Percentiles rank a stretch among this genome's conserved stretches.
Evolutionary conservation across 2,797 vertebrate species (phyloP).

Genomic region (Parauchenoglanis ngamensis): DNA sequence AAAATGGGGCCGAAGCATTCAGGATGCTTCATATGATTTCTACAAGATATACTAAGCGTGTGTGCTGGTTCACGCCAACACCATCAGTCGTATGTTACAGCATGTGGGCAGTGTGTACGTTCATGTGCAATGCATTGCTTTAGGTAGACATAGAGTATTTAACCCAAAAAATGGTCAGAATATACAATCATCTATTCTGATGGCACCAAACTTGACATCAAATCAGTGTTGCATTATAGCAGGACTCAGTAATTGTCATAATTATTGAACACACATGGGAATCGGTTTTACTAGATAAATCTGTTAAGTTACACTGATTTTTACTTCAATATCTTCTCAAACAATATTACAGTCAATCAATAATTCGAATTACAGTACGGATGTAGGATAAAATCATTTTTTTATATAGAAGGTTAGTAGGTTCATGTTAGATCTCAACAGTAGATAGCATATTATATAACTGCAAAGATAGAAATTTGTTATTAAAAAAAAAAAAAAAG

Average conservation of each 20-base stretch:
- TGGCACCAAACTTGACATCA: neutral
- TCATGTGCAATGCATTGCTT: conserved; percentile 39
- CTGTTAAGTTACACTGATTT: conserved; percentile 66
- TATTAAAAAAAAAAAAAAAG: neutral
- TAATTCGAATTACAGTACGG: neutral
- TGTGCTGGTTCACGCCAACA: conserved; percentile 86
- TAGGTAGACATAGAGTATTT: conserved; percentile 2
- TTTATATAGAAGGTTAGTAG: neutral
- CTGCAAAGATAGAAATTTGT: neutral
- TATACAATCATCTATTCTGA: conserved; percentile 9
- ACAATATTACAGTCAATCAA: conserved; percentile 38
- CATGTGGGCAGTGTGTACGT: conserved; percentile 60
- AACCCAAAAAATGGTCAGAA: neutral
- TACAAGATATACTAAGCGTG: conserved; percentile 93
- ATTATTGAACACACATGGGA: conserved; percentile 66
- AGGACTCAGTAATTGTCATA: conserved; percentile 56
- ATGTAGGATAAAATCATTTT: neutral
- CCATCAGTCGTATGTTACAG: conserved; percentile 78
- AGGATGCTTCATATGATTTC: conserved; percentile 99
- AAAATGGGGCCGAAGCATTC: conserved; percentile 98
- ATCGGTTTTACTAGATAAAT: conserved; percentile 63
- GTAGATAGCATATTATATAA: neutral
- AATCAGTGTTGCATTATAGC: neutral
- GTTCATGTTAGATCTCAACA: neutral
- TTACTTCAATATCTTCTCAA: conserved; percentile 46